Evolutionary conservation across 2,888 invertebrate species (phyloP).

Genomic region (Himalopsyche japonica): DNA sequence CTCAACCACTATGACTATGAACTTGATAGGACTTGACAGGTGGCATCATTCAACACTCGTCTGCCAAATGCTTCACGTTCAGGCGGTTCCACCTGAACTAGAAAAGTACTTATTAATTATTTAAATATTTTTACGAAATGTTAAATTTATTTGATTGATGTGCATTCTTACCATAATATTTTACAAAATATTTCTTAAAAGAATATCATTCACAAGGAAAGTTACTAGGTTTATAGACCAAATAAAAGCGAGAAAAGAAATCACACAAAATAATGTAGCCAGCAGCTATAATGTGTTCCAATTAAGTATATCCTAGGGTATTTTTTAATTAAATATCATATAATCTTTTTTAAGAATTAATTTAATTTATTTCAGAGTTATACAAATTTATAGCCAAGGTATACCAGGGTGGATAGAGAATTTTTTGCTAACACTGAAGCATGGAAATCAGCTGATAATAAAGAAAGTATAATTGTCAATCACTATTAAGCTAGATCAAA

Average conservation of each 20-base stretch:
- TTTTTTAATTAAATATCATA: too few species aligned
- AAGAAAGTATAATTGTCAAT: too few species aligned
- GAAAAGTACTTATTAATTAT: constrained; percentile 57
- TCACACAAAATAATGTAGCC: too few species aligned
- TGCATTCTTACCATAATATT: too few species aligned
- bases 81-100: constrained; percentile 65
- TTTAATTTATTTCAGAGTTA: constrained; percentile 48
- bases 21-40: constrained; percentile 59
- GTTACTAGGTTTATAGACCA: too few species aligned
- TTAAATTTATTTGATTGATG: not conserved
- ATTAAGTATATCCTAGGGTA: too few species aligned
- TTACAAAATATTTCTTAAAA: too few species aligned
- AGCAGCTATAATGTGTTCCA: too few species aligned
- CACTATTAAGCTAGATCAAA: constrained; percentile 17
- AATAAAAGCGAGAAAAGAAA: too few species aligned
- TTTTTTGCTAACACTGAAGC: constrained; percentile 62
- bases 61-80: constrained; percentile 66
- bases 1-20: constrained; percentile 44
- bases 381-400: constrained; percentile 65
- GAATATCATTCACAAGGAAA: too few species aligned
- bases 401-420: constrained; percentile 71
- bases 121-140: not conserved
- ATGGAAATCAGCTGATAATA: constrained; percentile 57
- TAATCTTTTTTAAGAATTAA: too few species aligned
- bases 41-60: constrained; percentile 65